These are phyloP conservation scores for Todus mexicanus DNA, from an alignment of 2,797 vertebrate genomes.

Conservation along the genomic window DNA sequence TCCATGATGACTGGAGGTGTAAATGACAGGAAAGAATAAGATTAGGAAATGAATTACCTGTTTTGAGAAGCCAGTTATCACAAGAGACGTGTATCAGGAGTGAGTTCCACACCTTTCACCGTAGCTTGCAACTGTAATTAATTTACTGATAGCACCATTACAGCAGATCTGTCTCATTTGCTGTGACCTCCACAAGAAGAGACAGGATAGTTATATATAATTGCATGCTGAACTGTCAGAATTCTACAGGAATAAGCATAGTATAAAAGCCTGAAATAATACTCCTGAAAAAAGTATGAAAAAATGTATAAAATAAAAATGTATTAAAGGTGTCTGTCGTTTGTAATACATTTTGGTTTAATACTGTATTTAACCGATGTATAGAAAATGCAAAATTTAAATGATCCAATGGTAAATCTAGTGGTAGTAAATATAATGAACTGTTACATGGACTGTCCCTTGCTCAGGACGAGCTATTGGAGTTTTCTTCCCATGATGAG, in stretches of 20 bases:
- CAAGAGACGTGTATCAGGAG: neutral
- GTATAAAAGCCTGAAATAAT: neutral
- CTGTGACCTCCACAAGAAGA: no score
- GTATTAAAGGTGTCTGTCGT: neutral
- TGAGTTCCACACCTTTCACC: neutral
- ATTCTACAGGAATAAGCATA: neutral
- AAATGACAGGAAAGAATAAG: neutral
- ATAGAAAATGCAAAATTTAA: neutral
- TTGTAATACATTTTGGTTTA: neutral
- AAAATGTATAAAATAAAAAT: neutral
- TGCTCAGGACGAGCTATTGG: neutral
- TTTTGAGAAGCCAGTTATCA: neutral
- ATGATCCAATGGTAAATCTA: neutral
- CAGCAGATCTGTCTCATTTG: neutral
- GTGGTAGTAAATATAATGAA: neutral
- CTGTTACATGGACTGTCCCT: neutral
- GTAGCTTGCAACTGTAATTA: neutral
- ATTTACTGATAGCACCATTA: neutral
- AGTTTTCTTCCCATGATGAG: neutral
- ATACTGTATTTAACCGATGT: neutral
- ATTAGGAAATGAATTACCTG: neutral
- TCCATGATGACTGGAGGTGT: neutral
- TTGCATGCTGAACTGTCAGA: neutral
- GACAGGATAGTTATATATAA: neutral
- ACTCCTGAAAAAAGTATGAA: neutral